Conservation (phyloP, 2,113 vertebrate species). For the Halcyon malimbica region DNA sequence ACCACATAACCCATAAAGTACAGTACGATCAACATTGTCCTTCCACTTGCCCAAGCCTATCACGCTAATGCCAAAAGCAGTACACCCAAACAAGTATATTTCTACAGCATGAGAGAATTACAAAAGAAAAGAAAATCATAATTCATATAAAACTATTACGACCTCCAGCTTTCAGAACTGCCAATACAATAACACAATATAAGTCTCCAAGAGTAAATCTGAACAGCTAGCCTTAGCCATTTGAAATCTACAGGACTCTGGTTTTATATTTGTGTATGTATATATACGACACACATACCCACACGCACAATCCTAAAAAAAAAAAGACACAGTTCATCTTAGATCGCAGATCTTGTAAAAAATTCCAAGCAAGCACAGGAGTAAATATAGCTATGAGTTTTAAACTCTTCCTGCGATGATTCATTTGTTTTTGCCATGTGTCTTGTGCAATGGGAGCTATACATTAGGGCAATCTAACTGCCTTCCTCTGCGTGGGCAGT, state of each 20-base stretch:
- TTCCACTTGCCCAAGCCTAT: background rate
- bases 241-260: background rate
- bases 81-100: background rate
- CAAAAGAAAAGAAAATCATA: background rate
- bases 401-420: background rate
- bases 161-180: background rate
- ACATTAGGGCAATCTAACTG: background rate
- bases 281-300: background rate
- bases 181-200: background rate
- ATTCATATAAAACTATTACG: background rate
- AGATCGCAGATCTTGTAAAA: background rate
- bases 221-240: background rate
- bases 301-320: background rate
- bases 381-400: constrained; percentile 17
- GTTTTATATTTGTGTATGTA: background rate
- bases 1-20: background rate
- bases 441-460: background rate
- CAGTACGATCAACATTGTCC: background rate
- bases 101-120: background rate
- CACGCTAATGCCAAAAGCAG: background rate
- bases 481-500: background rate
- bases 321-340: background rate
- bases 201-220: too few species aligned
- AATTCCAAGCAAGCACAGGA: background rate
- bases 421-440: background rate